Evolutionary conservation across 2,888 invertebrate species (phyloP), one percentile per base, ranked within the genome.

Genomic region (Drosophila greeni): DNA sequence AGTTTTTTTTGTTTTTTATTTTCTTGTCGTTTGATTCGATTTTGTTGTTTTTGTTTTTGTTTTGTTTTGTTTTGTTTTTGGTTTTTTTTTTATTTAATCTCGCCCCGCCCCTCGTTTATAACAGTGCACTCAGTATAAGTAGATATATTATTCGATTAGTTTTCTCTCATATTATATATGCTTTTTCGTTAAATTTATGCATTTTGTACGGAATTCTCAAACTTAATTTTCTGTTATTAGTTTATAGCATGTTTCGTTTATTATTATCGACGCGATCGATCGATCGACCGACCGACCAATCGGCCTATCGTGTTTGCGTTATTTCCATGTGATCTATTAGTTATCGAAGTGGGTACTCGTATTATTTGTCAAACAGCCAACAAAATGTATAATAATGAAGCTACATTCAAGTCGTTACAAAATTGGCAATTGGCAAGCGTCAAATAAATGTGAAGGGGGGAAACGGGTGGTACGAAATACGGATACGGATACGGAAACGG

Each of bases 81-180:
- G 61, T 69, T 76, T 16, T 16, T 18, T 45, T 45, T 45, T 73
- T 67, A 67, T 85, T 86, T 85, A 80, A 84, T 86, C 88, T 89
- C 89, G 89, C 89, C 89, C 89, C 89, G 87, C 89, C 89, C 88
- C 89, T 89, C 89, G 82, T 86, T 85, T 83, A 81, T 80, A 83
- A 87, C 86, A 88, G 87, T 89, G 88, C 89, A 89, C 89, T 87
- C 87, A 86, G 87, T 69, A 69, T 69, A 71, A 73, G 69, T 78
- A 76, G 68, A 71, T 73, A 75, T 76, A 59, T 66, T 83, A 65
- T 72, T 61, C 70, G 49, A 67, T 54, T 53, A 65, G 62, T 33
- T 72, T 36, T 54, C 42, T 72, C 48, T 49, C 42, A 43, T 72
- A 56, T 67, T 56, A 54, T 45, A 51, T 59, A 62, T 52, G 65